Conservation (phyloP, 2,113 vertebrate species). For the Nettapus auritus region DNA sequence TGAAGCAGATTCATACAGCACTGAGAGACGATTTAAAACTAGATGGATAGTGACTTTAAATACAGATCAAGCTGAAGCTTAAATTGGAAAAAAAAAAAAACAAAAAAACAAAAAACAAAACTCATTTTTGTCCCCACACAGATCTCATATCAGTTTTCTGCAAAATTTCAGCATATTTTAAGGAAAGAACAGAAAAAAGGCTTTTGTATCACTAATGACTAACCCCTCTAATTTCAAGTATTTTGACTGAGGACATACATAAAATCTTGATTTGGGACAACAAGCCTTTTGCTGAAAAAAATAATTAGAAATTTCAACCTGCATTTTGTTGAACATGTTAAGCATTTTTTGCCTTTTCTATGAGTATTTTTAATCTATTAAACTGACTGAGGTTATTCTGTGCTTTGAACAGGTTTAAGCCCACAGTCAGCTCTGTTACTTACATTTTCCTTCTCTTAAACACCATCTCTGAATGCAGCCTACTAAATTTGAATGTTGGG, state of each 20-base stretch:
- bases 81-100: background rate
- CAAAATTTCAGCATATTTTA: background rate
- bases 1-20: accelerated
- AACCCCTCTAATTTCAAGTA: background rate
- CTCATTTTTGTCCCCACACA: background rate
- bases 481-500: background rate
- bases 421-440: background rate
- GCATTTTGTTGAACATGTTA: background rate
- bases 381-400: background rate
- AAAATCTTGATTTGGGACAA: background rate
- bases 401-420: background rate
- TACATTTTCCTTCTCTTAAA: slow-evolving; percentile 7
- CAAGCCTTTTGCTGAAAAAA: background rate
- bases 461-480: background rate
- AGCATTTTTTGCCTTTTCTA: background rate
- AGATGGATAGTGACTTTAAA: background rate
- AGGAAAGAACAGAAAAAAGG: background rate
- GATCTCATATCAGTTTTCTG: background rate
- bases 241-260: background rate
- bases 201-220: background rate
- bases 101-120: too few relatives aligned
- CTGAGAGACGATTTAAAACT: background rate
- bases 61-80: background rate
- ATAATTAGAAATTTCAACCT: background rate
- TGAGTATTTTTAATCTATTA: background rate